Percentiles rank a stretch among this genome's conserved stretches.
phyloP scores from a whole-genome alignment of 1,140 invertebrate genomes.

The Ruditapes philippinarum region DNA sequence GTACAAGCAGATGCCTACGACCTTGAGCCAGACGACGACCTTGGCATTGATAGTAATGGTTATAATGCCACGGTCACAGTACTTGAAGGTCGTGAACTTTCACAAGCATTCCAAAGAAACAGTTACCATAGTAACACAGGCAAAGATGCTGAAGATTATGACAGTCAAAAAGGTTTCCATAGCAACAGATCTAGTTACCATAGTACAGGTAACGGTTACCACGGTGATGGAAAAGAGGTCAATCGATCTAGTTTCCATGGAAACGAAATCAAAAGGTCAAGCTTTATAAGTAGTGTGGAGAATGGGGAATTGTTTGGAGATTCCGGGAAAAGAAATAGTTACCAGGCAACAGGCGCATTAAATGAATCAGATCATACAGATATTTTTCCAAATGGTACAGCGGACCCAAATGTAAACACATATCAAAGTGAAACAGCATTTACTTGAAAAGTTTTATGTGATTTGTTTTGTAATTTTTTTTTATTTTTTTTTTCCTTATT shows the following conservation, averaged over 20 bases:
- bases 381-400: conserved; percentile 31
- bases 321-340: conserved; percentile 20
- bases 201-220: conserved; percentile 3
- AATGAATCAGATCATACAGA: background rate
- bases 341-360: background rate
- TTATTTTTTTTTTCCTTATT: background rate
- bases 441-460: background rate
- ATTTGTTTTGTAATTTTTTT: background rate
- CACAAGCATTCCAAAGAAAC: conserved; percentile 49
- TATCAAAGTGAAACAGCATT: conserved; percentile 20
- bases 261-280: conserved; percentile 19
- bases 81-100: conserved; percentile 52
- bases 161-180: conserved; percentile 6
- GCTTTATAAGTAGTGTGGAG: conserved; percentile 45
- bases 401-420: background rate
- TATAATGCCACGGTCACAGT: conserved; percentile 46
- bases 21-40: conserved; percentile 44
- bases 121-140: conserved; percentile 58
- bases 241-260: conserved; percentile 5
- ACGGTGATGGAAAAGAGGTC: background rate
- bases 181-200: conserved; percentile 41
- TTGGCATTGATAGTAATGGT: conserved; percentile 65
- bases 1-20: conserved; percentile 58
- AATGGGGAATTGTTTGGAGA: conserved; percentile 37
- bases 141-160: conserved; percentile 14